phyloP scores from a whole-genome alignment of 2,797 vertebrate species.

The Margarornis squamiger region DNA sequence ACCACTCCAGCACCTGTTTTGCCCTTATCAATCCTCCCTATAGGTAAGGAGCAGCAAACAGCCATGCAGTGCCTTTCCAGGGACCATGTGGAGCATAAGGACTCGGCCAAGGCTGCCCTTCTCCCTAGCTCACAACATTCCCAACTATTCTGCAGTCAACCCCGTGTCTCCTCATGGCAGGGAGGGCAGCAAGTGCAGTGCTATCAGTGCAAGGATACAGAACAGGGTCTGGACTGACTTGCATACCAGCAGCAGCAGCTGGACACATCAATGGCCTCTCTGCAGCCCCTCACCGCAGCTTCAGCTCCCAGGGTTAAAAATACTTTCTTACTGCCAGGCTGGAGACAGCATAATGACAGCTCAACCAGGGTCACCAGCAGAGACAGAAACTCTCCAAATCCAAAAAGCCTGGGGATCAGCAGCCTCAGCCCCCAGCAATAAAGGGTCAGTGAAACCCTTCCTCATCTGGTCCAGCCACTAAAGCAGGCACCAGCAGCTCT shows the following conservation, averaged over 20 bases:
- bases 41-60: neutral
- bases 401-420: neutral
- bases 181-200: neutral
- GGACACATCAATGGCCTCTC: neutral
- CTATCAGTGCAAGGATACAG: accelerated
- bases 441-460: neutral
- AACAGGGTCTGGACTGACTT: neutral
- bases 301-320: neutral
- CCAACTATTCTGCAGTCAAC: accelerated
- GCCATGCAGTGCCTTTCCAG: neutral
- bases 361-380: neutral
- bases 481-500: neutral
- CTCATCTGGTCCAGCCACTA: neutral
- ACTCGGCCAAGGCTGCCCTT: accelerated
- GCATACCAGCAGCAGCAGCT: neutral
- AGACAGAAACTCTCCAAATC: neutral
- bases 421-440: neutral
- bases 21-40: neutral
- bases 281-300: neutral
- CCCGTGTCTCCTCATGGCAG: accelerated
- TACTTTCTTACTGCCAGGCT: neutral
- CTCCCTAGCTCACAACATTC: neutral
- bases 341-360: neutral
- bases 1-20: neutral
- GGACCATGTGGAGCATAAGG: accelerated